Evolutionary conservation across 2,113 vertebrate species (phyloP), one percentile per base, ranked within the genome.

Genomic region (Tiliqua scincoides): DNA sequence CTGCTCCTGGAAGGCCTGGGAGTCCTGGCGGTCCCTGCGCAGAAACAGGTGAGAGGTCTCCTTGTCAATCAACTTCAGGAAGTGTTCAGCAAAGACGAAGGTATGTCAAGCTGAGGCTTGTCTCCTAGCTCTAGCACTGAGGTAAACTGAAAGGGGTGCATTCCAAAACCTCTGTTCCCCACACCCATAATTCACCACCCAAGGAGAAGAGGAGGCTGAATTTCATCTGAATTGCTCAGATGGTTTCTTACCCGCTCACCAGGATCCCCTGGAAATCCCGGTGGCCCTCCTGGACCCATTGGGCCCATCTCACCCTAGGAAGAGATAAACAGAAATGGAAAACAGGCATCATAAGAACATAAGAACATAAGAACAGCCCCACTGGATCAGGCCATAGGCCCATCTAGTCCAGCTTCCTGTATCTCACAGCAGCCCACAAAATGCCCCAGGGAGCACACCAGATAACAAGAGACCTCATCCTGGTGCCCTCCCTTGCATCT

Each of bases 11-110:
- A 79, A 98, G 94, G 57, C 98, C 98, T 14, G 97, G 95, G 32
- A 96, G 96, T 75, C 98, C 98, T 18, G 94, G 92, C 12, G 97
- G 97, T 81, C 98, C 98, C 98, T 99, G 82, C 23, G 12, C 79
- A 68, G 52, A 32, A 61, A 25, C 10, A 3, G 14, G 9, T 9
- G 14, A 20, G 81, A 77, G 67, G n/a, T 2, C 1, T 35, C 40
- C 17, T 2, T 37, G 57, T 73, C 71, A 71, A 5, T 82, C 82
- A 85, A 17, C 11, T 7, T 30, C 20, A 32, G 61, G 1, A 5
- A 1, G 37, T 1, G 0, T 20, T 74, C n/a, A 23, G 35, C 54
- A 57, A 72, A 25, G 72, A 59, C 27, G 75, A 37, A n/a, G 43
- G 35, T 43, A 27, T 1, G 0, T 74, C 90, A 91, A 79, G 92